Percentiles rank a stretch among this genome's conserved stretches.
Evolutionary conservation across 2,113 vertebrate species (phyloP).

Genomic region (Dolichallabes microphthalmus): DNA sequence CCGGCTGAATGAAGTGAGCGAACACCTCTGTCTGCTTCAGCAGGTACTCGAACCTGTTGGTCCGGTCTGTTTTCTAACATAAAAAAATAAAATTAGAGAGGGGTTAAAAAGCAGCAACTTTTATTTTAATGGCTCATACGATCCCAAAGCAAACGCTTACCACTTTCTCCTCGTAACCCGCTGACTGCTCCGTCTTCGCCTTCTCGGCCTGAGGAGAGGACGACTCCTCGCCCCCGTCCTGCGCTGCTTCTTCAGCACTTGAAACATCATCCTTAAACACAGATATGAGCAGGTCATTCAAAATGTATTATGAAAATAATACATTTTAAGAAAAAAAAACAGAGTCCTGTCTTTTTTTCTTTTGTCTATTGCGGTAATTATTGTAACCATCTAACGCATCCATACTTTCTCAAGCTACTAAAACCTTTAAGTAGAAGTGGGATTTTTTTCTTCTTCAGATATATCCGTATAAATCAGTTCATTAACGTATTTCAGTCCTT

Average conservation of each 20-base stretch:
- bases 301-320: too few species aligned
- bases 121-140: neutral
- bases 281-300: constrained; percentile 51
- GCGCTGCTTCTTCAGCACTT: constrained; percentile 75
- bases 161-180: constrained; percentile 97
- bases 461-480: too few species aligned
- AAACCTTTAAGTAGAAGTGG: too few species aligned
- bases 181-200: constrained; percentile 71
- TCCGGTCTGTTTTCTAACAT: constrained; percentile 90
- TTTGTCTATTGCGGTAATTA: too few species aligned
- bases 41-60: constrained; percentile 98
- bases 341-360: too few species aligned
- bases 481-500: too few species aligned
- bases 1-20: constrained; percentile 98
- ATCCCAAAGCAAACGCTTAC: constrained; percentile 66
- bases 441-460: too few species aligned
- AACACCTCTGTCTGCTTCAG: constrained; percentile 98
- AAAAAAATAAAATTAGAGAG: constrained; percentile 14
- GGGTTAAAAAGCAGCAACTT: neutral
- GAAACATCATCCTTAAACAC: constrained; percentile 72
- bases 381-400: too few species aligned
- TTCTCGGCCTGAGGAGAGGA: constrained; percentile 76
- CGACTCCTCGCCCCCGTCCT: constrained; percentile 74
- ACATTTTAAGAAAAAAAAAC: too few species aligned
- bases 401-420: too few species aligned